These are phyloP conservation scores for Enteromius paludinosus DNA, from an alignment of 2,797 vertebrate species.

Conservation along the genomic window DNA sequence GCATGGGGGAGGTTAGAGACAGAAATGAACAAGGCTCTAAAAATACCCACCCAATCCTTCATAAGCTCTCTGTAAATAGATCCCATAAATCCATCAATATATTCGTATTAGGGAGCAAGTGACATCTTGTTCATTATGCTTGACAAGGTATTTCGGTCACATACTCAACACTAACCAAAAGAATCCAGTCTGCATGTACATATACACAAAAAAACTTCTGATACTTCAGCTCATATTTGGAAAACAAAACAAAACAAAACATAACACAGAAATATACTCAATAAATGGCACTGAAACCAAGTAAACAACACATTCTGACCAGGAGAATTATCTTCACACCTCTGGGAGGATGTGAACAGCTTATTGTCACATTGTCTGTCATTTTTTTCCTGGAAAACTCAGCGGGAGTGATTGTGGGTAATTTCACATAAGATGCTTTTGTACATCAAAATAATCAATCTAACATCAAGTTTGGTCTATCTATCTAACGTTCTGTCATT, in stretches of 20 bases:
- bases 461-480: neutral
- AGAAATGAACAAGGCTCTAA: constrained; percentile 58
- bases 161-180: constrained; percentile 1
- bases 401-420: neutral
- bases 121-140: constrained; percentile 53
- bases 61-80: constrained; percentile 60
- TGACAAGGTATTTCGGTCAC: constrained; percentile 30
- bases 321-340: constrained; percentile 42
- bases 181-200: neutral
- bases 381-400: neutral
- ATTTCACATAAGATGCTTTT: neutral
- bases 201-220: neutral
- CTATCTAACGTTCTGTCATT: neutral
- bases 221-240: neutral
- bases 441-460: neutral
- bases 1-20: constrained; percentile 29
- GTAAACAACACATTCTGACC: constrained; percentile 27
- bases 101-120: constrained; percentile 50
- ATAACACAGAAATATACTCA: neutral
- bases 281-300: constrained; percentile 8
- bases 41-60: constrained; percentile 63
- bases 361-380: constrained; percentile 33
- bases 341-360: constrained; percentile 23
- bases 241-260: neutral
- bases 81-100: constrained; percentile 58